These are phyloP conservation scores for Oxyteleia sp. DNA, from an alignment of 2,888 invertebrate species.

Conservation along the genomic window DNA sequence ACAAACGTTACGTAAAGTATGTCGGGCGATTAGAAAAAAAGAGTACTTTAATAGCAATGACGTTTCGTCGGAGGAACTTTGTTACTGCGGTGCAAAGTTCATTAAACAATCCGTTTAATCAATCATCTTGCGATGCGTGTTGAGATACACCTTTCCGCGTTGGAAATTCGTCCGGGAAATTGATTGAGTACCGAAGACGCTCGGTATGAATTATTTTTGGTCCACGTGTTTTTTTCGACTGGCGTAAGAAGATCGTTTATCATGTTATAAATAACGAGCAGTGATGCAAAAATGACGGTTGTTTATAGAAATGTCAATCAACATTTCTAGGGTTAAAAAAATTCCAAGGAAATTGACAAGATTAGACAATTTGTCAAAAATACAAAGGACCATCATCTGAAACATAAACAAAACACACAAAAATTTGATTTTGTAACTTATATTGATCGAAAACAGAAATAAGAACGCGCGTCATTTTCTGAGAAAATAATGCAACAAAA, in stretches of 20 bases:
- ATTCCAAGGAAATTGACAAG: too few species aligned
- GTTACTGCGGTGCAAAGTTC: conserved; percentile 44
- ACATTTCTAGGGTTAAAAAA: neutral
- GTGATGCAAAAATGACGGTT: neutral
- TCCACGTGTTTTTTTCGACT: neutral
- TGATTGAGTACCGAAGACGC: conserved; percentile 5
- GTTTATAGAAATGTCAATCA: neutral
- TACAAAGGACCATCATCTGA: too few species aligned
- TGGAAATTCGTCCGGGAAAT: conserved; percentile 11
- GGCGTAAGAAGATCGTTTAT: conserved; percentile 1
- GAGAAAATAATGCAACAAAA: neutral
- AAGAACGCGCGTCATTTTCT: too few species aligned
- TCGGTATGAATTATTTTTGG: conserved; percentile 18
- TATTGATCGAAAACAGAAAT: too few species aligned
- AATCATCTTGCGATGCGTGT: conserved; percentile 30
- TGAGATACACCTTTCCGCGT: neutral
- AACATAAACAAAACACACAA: neutral
- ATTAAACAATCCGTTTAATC: conserved; percentile 40
- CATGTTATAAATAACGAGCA: conserved; percentile 9
- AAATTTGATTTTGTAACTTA: too few species aligned
- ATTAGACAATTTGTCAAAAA: too few species aligned
- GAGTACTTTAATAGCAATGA: conserved; percentile 34
- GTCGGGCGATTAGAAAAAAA: neutral
- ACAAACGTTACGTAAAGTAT: conserved; percentile 27
- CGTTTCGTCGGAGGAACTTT: conserved; percentile 13